A percentile compares a stretch with the other conserved stretches of the same genome.
These are phyloP conservation scores for Diarsia mendica DNA, from an alignment of 2,888 invertebrate species.

Conservation along the genomic window DNA sequence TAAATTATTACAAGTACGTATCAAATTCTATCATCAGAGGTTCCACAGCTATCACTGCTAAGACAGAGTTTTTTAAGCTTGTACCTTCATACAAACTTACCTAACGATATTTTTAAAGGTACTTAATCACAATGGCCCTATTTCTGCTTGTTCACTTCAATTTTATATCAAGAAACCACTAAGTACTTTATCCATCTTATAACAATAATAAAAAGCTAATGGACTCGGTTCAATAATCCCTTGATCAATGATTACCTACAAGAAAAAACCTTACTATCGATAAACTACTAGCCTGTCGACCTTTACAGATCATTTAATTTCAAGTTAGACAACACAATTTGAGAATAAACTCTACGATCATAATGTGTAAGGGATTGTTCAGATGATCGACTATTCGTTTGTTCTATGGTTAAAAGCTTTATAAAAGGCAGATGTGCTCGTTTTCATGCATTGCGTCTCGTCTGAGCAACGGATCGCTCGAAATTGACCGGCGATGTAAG, in stretches of 20 bases:
- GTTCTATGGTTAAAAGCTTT: too few species aligned
- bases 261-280: conserved; percentile 19
- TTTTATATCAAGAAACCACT: not conserved
- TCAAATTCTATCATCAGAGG: too few species aligned
- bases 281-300: conserved; percentile 6
- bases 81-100: too few species aligned
- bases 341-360: conserved; percentile 10
- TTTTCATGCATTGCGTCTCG: not conserved
- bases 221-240: not conserved
- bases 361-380: not conserved
- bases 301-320: conserved; percentile 38
- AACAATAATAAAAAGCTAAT: not conserved
- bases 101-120: too few species aligned
- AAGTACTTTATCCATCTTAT: not conserved
- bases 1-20: too few species aligned
- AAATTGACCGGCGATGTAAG: not conserved
- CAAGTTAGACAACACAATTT: conserved; percentile 32
- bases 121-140: too few species aligned
- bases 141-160: not conserved
- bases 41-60: too few species aligned
- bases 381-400: conserved; percentile 2
- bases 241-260: conserved; percentile 6
- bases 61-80: too few species aligned
- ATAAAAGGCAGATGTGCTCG: not conserved
- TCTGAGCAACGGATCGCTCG: not conserved